Percentiles rank a stretch among this genome's conserved stretches.
These are phyloP conservation scores for Drosophila heteroneura DNA, from an alignment of 2,888 invertebrate genomes.

Conservation along the genomic window DNA sequence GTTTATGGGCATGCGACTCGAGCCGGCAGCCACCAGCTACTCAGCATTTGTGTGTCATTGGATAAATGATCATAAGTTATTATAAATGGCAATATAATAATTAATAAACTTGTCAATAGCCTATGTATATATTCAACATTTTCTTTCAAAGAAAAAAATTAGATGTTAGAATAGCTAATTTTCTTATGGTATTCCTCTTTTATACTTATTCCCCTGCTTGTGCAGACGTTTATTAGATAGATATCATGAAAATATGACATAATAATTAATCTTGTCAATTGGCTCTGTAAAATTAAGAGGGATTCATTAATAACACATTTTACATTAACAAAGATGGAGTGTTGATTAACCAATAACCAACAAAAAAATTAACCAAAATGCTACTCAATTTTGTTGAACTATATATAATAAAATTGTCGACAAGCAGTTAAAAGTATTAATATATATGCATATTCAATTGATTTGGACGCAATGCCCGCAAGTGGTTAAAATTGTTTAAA, in stretches of 20 bases:
- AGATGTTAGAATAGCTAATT: background rate
- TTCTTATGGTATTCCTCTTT: background rate
- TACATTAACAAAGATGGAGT: background rate
- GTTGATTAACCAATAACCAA: background rate
- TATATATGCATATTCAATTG: conserved; percentile 23
- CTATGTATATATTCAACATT: background rate
- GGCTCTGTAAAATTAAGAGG: background rate
- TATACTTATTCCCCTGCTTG: background rate
- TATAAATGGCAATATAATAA: conserved; percentile 49
- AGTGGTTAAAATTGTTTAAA: conserved; percentile 25
- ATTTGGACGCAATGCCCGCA: conserved; percentile 27
- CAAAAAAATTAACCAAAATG: background rate
- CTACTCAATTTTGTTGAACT: background rate
- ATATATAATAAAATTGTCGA: background rate
- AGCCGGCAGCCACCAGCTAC: conserved; percentile 12
- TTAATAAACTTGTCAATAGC: conserved; percentile 31
- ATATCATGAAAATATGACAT: background rate
- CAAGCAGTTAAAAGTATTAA: background rate
- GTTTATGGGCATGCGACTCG: conserved; percentile 53
- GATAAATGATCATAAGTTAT: conserved; percentile 59
- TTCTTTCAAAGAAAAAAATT: background rate
- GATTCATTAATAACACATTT: background rate
- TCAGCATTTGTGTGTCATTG: conserved; percentile 51
- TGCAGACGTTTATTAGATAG: background rate
- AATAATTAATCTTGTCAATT: background rate